phyloP scores from a whole-genome alignment of 2,797 vertebrate species.

The Strix occidentalis region DNA sequence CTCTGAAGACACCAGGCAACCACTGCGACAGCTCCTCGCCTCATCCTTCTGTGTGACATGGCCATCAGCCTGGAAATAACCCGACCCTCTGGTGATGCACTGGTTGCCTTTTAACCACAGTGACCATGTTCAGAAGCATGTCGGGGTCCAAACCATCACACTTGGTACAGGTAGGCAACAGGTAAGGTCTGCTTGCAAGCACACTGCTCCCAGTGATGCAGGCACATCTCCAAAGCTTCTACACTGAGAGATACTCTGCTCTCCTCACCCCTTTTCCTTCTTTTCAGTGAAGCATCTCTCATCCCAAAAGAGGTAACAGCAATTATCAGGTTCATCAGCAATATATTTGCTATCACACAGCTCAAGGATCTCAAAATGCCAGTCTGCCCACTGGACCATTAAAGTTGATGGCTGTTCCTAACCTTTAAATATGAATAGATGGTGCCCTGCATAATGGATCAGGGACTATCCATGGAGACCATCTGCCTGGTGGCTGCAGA shows the following conservation, averaged over 20 bases:
- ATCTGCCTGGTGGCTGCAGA: background rate
- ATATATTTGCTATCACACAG: background rate
- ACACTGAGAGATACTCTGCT: background rate
- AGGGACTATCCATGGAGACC: background rate
- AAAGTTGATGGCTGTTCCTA: background rate
- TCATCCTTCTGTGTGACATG: background rate
- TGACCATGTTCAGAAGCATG: background rate
- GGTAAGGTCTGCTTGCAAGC: background rate
- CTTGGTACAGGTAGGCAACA: background rate
- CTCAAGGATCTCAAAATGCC: constrained; percentile 1
- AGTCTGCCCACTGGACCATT: background rate
- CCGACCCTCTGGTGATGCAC: no score
- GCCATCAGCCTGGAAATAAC: background rate
- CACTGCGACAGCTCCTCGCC: accelerated
- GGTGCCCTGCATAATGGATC: background rate
- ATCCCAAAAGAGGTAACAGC: background rate
- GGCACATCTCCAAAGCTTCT: background rate
- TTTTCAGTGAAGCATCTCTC: background rate
- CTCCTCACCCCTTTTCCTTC: background rate
- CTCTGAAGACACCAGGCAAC: background rate
- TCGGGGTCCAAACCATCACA: background rate
- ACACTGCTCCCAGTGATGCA: accelerated
- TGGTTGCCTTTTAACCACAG: background rate
- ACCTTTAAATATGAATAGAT: constrained; percentile 3
- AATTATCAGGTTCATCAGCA: background rate